Evolutionary conservation across 1,140 invertebrate genomes (phyloP), one percentile per base, ranked within the genome.

Genomic region (Anastrepha ludens): DNA sequence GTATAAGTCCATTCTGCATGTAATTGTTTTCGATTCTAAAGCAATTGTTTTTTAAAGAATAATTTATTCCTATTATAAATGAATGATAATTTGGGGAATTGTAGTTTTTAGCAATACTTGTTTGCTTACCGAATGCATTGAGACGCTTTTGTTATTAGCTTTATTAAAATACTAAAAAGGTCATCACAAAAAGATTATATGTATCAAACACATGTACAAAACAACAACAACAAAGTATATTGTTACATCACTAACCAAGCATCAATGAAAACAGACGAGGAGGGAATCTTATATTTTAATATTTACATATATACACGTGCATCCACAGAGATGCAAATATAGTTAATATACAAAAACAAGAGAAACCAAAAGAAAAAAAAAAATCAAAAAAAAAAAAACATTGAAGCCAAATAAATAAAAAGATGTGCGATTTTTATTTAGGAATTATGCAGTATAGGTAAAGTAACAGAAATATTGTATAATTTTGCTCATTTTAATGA

Each of bases 91-190:
- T 81, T 50, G 47, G 20, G n/a, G 44, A 55, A 81, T 55, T 58
- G 44, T 50, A 81, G 74, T 81, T 81, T 29, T 2, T 55, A 81
- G 74, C 47, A 81, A 8, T 55, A 55, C 50, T 20, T 11, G 29
- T 58, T 81, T 55, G 47, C 47, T 81, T 29, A 55, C 20, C 20
- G 17, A 55, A 55, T 13, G 74, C 74, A 55, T 81, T 20, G 17
- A 81, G 74, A 81, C 74, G 74, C 44, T 81, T 81, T 81, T 81
- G 47, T 81, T 78, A 78, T 55, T 81, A 81, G 74, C 74, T 81
- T 81, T 81, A 81, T 50, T 55, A 55, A 74, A 55, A 55, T 55
- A 55, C 11, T 55, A 55, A 62, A 81, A 81, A 55, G 17, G 50
- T 81, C 8, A 20, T 20, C 2, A n/a, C 50, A 81, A 81, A n/a